Evolutionary conservation across 2,113 vertebrate species (phyloP).

Genomic region (Anhinga anhinga): DNA sequence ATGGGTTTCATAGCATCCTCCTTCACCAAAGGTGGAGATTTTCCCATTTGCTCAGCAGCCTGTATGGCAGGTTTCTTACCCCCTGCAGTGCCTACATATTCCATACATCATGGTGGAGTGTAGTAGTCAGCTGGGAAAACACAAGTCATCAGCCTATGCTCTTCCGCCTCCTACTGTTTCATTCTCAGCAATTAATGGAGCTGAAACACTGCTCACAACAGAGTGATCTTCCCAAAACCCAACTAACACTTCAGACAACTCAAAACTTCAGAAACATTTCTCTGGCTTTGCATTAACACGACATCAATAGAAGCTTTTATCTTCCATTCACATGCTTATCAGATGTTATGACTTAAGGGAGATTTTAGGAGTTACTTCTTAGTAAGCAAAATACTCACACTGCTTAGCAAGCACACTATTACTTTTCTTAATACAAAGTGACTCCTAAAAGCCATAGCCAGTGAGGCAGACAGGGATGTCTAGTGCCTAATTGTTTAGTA

Average conservation of each 20-base stretch:
- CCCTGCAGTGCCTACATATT: not conserved
- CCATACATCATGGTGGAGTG: rapidly evolving
- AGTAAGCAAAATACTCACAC: not conserved
- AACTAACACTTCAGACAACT: not conserved
- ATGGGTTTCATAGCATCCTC: not conserved
- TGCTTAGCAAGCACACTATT: not conserved
- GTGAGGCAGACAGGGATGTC: not conserved
- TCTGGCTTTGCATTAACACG: not conserved
- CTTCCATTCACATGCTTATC: not conserved
- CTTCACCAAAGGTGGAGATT: not conserved
- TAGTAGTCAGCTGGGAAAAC: not conserved
- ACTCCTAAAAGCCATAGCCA: not conserved
- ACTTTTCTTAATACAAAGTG: not conserved
- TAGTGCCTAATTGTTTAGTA: not conserved
- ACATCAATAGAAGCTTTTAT: not conserved
- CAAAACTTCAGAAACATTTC: not conserved
- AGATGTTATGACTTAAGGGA: not conserved
- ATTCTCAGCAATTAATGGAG: not conserved
- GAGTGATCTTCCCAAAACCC: not conserved
- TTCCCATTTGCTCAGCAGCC: not conserved
- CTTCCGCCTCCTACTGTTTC: too few relatives aligned
- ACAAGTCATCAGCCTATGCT: not conserved
- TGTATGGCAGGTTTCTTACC: not conserved
- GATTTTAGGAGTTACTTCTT: not conserved
- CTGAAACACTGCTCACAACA: not conserved